Conservation (phyloP, 2,888 invertebrate species). For the Chymomyza procnemis region DNA sequence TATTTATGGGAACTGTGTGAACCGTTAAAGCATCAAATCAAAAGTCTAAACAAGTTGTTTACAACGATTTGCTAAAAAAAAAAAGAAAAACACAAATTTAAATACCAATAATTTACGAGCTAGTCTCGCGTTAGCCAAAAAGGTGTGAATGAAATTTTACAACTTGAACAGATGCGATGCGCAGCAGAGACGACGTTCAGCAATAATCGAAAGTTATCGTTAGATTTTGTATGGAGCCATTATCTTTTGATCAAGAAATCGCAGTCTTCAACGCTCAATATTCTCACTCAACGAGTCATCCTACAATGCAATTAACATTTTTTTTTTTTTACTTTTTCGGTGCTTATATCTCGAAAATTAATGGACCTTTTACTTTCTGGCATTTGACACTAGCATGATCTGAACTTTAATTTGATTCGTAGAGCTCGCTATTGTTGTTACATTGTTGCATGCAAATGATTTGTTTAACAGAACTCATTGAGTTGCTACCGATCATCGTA, state of each 20-base stretch:
- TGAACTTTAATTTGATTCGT: conserved; percentile 35
- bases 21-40: conserved; percentile 28
- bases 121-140: neutral
- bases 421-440: conserved; percentile 20
- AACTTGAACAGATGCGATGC: neutral
- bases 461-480: conserved; percentile 30
- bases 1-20: neutral
- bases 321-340: conserved; percentile 49
- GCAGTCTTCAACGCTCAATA: conserved; percentile 24
- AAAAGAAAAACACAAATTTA: too few relatives aligned
- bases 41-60: conserved; percentile 30
- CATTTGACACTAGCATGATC: conserved; percentile 9
- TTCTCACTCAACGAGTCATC: conserved; percentile 25
- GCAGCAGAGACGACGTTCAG: neutral
- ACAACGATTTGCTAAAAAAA: conserved; percentile 37
- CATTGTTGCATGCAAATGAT: conserved; percentile 44
- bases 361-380: conserved; percentile 59
- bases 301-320: conserved; percentile 57
- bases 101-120: conserved; percentile 13
- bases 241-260: conserved; percentile 22
- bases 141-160: conserved; percentile 61
- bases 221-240: conserved; percentile 34
- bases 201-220: conserved; percentile 65
- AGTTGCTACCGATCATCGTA: conserved; percentile 37
- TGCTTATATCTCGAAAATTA: conserved; percentile 26